Evolutionary conservation across 2,888 invertebrate genomes (phyloP).

Genomic region (Hirtodrosophila trivittata): DNA sequence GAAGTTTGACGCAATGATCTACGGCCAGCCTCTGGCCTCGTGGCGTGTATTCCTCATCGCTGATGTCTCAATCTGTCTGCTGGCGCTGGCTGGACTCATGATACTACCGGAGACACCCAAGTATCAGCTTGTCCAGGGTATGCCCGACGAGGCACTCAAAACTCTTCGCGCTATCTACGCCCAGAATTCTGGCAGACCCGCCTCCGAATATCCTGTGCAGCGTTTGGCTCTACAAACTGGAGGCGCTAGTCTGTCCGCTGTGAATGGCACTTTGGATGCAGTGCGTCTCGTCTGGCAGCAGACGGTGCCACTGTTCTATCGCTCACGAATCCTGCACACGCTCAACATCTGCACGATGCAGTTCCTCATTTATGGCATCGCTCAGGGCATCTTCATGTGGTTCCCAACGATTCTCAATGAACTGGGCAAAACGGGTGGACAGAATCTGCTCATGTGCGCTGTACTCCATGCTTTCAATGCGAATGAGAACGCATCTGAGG

Average conservation of each 20-base stretch:
- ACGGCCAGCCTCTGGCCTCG: slow-evolving; percentile 87
- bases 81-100: slow-evolving; percentile 86
- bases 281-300: slow-evolving; percentile 80
- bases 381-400: slow-evolving; percentile 83
- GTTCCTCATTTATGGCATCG: slow-evolving; percentile 76
- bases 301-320: slow-evolving; percentile 79
- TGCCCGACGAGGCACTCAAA: slow-evolving; percentile 86
- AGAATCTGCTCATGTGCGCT: slow-evolving; percentile 79
- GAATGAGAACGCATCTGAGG: neutral
- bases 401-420: slow-evolving; percentile 81
- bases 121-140: slow-evolving; percentile 88
- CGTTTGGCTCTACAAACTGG: slow-evolving; percentile 61
- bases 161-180: slow-evolving; percentile 87
- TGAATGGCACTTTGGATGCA: slow-evolving; percentile 74
- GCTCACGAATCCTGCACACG: slow-evolving; percentile 70
- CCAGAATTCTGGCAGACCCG: slow-evolving; percentile 84
- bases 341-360: slow-evolving; percentile 78
- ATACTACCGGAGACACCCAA: slow-evolving; percentile 92
- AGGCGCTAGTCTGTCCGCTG: slow-evolving; percentile 75
- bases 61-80: slow-evolving; percentile 87
- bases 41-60: slow-evolving; percentile 90
- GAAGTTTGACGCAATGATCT: slow-evolving; percentile 84
- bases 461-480: slow-evolving; percentile 50
- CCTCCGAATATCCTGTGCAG: slow-evolving; percentile 85
- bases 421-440: slow-evolving; percentile 76